A percentile compares a stretch with the other conserved stretches of the same genome.
Evolutionary conservation across 2,797 vertebrate species (phyloP).

Genomic region (Miichthys miiuy): DNA sequence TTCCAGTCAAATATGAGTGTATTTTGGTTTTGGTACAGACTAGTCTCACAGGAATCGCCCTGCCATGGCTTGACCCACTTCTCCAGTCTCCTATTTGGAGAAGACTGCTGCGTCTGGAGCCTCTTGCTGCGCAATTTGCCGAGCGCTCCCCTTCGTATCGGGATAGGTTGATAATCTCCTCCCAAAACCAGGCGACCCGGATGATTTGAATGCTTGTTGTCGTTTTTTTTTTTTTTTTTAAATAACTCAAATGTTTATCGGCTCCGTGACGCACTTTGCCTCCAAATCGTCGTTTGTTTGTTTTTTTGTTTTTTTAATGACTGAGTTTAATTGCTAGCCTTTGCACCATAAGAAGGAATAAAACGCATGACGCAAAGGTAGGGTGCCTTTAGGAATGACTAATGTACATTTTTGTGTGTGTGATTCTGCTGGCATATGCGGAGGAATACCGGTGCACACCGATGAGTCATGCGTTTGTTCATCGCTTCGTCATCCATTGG

Average conservation of each 20-base stretch:
- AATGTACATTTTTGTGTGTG: conserved; percentile 29
- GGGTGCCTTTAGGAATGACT: conserved; percentile 48
- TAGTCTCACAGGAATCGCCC: conserved; percentile 60
- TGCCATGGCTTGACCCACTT: conserved; percentile 83
- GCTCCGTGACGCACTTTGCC: conserved; percentile 70
- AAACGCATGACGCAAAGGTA: conserved; percentile 43
- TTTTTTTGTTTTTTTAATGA: too few species aligned
- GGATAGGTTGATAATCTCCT: conserved; percentile 17
- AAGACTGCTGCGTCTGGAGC: conserved; percentile 64
- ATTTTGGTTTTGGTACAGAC: conserved; percentile 24
- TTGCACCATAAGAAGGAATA: conserved; percentile 51
- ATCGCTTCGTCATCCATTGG: conserved; percentile 69
- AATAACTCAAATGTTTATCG: conserved; percentile 20
- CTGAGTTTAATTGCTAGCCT: conserved; percentile 60
- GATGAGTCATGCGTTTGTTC: conserved; percentile 70
- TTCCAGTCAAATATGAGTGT: neutral
- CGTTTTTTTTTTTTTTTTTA: neutral
- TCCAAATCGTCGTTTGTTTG: conserved; percentile 55
- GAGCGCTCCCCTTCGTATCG: conserved; percentile 17
- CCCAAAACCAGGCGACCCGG: neutral
- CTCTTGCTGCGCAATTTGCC: conserved; percentile 67
- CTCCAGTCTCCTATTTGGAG: conserved; percentile 61
- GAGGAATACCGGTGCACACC: conserved; percentile 68
- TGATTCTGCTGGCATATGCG: conserved; percentile 61
- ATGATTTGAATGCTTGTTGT: conserved; percentile 1